Evolutionary conservation across 2,113 vertebrate species (phyloP).

Genomic region (Aegotheles bennettii): DNA sequence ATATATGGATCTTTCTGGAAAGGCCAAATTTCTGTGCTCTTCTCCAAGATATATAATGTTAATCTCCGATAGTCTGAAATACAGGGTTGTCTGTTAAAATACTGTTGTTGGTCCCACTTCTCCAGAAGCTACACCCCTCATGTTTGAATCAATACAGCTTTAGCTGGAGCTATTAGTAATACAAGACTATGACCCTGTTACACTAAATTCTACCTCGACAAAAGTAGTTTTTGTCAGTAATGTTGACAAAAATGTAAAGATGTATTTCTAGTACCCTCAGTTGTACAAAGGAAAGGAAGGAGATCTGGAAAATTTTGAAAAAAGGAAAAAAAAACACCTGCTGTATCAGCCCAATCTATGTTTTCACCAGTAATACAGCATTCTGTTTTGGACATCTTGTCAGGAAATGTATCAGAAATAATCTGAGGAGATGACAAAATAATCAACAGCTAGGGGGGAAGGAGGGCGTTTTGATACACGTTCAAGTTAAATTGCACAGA

Average conservation of each 20-base stretch:
- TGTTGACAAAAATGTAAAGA: not conserved
- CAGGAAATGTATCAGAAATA: not conserved
- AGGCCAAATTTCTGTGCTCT: not conserved
- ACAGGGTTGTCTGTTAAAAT: not conserved
- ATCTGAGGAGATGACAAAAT: not conserved
- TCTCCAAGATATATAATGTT: not conserved
- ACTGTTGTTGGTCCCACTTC: not conserved
- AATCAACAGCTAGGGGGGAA: not conserved
- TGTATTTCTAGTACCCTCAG: not conserved
- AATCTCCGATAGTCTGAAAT: not conserved
- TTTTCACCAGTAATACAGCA: not conserved
- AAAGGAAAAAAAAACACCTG: fast-evolving
- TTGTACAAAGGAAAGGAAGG: not conserved
- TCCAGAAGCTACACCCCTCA: not conserved
- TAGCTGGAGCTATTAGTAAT: not conserved
- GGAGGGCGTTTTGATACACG: not conserved
- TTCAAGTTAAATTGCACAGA: not conserved
- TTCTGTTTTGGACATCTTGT: not conserved
- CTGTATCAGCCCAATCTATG: not conserved
- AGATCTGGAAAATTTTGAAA: fast-evolving
- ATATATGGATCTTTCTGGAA: not conserved
- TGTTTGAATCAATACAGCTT: not conserved
- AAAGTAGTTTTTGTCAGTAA: not conserved
- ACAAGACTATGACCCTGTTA: not conserved
- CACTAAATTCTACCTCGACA: not conserved